Percentiles rank a stretch among this genome's conserved stretches.
phyloP scores from a whole-genome alignment of 1,140 invertebrate species.

The Ctenoplectra terminalis region DNA sequence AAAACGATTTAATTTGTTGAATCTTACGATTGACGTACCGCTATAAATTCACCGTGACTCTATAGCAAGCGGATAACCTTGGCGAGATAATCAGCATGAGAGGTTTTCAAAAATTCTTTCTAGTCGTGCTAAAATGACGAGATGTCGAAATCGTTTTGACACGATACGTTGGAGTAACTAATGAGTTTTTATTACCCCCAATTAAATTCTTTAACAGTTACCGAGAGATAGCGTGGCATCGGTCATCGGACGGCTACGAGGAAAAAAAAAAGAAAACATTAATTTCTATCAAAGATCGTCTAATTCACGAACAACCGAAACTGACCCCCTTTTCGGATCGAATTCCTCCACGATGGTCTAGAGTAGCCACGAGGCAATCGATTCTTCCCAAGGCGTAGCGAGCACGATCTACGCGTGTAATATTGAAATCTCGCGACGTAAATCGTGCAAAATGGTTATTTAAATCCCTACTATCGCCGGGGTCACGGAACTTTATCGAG shows the following conservation, averaged over 20 bases:
- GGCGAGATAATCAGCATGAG: slow-evolving; percentile 46
- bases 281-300: slow-evolving; percentile 14
- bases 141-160: slow-evolving; percentile 1
- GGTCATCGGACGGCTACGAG: neutral
- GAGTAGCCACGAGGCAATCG: neutral
- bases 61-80: slow-evolving; percentile 47
- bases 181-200: slow-evolving; percentile 1
- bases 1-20: slow-evolving; percentile 53
- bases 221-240: neutral
- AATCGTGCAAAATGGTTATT: slow-evolving; percentile 40
- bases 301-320: neutral
- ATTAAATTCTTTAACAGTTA: slow-evolving; percentile 6
- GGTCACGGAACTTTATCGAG: slow-evolving; percentile 60
- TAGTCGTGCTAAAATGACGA: neutral
- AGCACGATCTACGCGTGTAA: slow-evolving; percentile 3
- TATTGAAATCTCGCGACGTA: slow-evolving; percentile 34
- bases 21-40: slow-evolving; percentile 14
- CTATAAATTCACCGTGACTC: slow-evolving; percentile 53
- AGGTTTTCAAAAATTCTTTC: slow-evolving; percentile 49
- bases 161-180: neutral
- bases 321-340: neutral
- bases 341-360: neutral
- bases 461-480: slow-evolving; percentile 34
- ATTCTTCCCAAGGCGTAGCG: neutral
- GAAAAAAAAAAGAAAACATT: neutral